Base-by-base conservation (phyloP, 2,113 vertebrate genomes). In the Grammomys surdaster region DNA sequence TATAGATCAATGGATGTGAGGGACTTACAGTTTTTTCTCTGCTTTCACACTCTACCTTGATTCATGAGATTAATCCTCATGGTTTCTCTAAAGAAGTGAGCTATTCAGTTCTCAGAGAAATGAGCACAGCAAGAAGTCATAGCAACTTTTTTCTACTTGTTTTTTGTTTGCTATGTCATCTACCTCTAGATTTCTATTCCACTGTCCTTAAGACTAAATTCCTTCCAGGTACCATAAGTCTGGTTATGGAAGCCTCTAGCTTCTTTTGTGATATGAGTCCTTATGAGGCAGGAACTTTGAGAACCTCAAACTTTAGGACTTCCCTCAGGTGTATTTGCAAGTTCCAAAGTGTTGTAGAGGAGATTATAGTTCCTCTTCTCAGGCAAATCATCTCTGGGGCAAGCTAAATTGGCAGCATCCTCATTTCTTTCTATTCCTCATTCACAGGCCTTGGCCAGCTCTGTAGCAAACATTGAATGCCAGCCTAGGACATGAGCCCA, bases 81-180 rank as follows among this genome's bases (percentile, higher is more conserved):
- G 14, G 65, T 93, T 84, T 43, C 67, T 65, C 26, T 75, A 43
- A 88, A 89, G 73, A 87, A 56, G 87, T 48, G 33, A 78, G 3
- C 43, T 77, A 58, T 54, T 48, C 7, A 24, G 4, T 69, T 46
- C 69, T 95, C 80, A 12, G 12, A 93, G 40, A 70, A 84, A 89
- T 91, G 70, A 40, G 48, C 26, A 40, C 0, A 5, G 19, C 20
- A n/a, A 26, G 28, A 58, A 24, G 28, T 24, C 9, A 7, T 46
- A 65, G 60, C 77, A 2, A 46, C 76, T 95, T 76, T 76, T 75
- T 72, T 85, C 43, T 81, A 93, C 89, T 90, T 81, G 69, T 22
- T 69, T 33, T 92, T 84, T 70, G 16, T 95, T 95, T 70, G 87
- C 75, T 90, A 72, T 43, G 33, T 48, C 51, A 84, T 95, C 48